Evolutionary conservation across 2,888 invertebrate species (phyloP).

Genomic region (Acrobeloides nanus): DNA sequence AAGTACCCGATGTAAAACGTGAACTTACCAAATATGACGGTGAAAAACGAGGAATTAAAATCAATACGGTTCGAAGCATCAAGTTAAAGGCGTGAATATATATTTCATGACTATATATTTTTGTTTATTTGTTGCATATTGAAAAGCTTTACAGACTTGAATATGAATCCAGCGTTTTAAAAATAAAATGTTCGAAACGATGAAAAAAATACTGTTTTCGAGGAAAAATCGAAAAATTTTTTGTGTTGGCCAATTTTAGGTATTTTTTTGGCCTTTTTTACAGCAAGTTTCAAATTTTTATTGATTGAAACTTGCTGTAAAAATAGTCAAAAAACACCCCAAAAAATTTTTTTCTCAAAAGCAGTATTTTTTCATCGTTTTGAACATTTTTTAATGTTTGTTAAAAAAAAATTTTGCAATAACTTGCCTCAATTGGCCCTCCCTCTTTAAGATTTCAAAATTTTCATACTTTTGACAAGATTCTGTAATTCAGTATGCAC

Average conservation of each 20-base stretch:
- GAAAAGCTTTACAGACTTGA: constrained; percentile 1
- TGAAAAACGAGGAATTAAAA: constrained; percentile 86
- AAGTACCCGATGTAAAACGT: constrained; percentile 73
- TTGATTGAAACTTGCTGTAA: too few species aligned
- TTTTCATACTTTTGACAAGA: too few species aligned
- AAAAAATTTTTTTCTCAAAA: too few species aligned
- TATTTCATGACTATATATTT: constrained; percentile 7
- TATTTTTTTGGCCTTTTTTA: neutral
- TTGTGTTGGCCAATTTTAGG: neutral
- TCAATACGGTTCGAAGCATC: constrained; percentile 77
- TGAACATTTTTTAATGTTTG: too few species aligned
- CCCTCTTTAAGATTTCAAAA: too few species aligned
- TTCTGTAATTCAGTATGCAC: too few species aligned
- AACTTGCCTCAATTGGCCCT: too few species aligned
- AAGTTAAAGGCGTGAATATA: constrained; percentile 62
- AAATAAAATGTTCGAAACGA: constrained; percentile 3
- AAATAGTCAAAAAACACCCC: too few species aligned
- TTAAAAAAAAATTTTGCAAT: too few species aligned
- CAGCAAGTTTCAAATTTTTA: neutral
- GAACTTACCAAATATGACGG: constrained; percentile 78
- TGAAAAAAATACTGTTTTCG: neutral
- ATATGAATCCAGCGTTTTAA: constrained; percentile 1
- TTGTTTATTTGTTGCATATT: constrained; percentile 1
- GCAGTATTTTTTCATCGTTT: too few species aligned
- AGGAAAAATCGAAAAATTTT: neutral